Percentiles rank a stretch among this genome's conserved stretches.
Evolutionary conservation across 2,797 vertebrate species (phyloP).

Genomic region (Apodemus agrarius): DNA sequence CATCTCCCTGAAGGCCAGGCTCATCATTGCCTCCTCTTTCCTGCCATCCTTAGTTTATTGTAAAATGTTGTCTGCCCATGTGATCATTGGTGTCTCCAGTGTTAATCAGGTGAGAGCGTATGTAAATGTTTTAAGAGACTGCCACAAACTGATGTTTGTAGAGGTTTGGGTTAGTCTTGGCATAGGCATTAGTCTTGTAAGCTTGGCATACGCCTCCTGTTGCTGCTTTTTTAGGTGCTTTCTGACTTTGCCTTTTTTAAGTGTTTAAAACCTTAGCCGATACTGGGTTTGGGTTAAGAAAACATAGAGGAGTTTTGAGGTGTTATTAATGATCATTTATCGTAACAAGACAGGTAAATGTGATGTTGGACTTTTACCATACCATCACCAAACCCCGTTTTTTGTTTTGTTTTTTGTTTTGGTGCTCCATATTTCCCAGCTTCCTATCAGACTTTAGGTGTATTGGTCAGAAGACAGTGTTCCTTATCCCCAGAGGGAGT

Average conservation of each 20-base stretch:
- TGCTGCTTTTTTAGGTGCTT: neutral
- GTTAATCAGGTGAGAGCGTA: neutral
- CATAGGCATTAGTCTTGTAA: neutral
- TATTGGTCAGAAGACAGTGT: neutral
- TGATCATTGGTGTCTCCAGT: neutral
- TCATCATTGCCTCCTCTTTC: neutral
- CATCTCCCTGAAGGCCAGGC: neutral
- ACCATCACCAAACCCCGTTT: neutral
- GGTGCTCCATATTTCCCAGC: neutral
- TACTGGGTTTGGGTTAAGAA: neutral
- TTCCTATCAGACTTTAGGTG: neutral
- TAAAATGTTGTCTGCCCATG: neutral
- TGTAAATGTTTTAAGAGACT: neutral
- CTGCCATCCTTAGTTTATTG: conserved; percentile 52
- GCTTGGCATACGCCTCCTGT: neutral
- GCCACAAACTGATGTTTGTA: neutral
- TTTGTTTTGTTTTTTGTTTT: neutral
- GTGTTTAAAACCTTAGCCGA: neutral
- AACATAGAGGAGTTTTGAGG: neutral
- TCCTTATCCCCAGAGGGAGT: neutral
- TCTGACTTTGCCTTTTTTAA: neutral
- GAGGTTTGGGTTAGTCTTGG: neutral
- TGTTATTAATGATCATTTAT: neutral
- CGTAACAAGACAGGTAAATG: neutral
- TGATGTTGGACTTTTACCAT: neutral